Base-by-base conservation (phyloP, 2,797 vertebrate species). In the Cuniculus paca region DNA sequence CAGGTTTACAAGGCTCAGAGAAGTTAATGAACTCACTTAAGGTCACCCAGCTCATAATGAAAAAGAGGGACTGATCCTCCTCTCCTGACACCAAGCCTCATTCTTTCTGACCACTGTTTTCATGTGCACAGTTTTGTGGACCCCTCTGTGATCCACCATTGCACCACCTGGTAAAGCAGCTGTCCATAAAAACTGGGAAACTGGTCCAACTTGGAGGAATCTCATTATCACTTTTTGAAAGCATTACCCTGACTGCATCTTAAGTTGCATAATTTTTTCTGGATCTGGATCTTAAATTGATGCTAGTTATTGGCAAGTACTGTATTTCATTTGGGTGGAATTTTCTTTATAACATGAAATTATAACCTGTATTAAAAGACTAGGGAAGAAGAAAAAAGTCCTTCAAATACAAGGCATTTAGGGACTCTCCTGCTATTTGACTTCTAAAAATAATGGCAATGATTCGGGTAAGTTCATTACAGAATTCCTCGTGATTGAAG, bases 211-310 rank as follows among this genome's bases (percentile, higher is more conserved):
- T 81, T 83, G 74, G 74, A 96, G 88, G 95, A 92, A 97, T 97
- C 96, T 98, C 96, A 97, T 98, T 97, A 97, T 95, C 96, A 96
- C 97, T 95, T 97, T 87, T 58, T 31, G 80, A 93, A 93, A 97
- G 88, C 93, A 95, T 85, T 95, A 93, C 68, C 77, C 92, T 70
- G 74, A 96, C 84, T 94, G 70, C 94, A 96, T 97, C 92, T 97
- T 97, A 96, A 98, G 70, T 97, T 95, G 95, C 94, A 92, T 97
- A 85, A 87, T 95, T 97, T 97, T 97, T 95, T 83, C 92, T 97
- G 96, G 96, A 96, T 93, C 82, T 93, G 85, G 42, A 61, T 96
- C 93, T 88, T 26, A 70, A 86, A 82, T 84, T 68, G 95, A 89
- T 92, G 75, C 58, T 97, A 79, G 85, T 80, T 94, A 82, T 97